Conservation (phyloP, 2,113 vertebrate genomes). For the Collichthys lucidus region DNA sequence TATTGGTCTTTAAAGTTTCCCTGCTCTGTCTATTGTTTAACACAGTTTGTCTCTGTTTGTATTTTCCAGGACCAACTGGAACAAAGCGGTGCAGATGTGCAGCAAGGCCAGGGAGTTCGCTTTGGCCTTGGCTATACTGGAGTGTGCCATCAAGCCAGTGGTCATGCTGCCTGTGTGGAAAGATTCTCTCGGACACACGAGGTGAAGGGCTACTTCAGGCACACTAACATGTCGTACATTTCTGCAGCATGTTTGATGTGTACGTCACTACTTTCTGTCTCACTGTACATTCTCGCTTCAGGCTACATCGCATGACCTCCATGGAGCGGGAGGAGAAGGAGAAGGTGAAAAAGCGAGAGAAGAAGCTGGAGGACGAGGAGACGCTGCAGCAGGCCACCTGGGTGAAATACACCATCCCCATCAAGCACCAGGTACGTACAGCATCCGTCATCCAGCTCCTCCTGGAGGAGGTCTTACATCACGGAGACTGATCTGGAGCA, state of each 20-base stretch:
- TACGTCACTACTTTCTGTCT: neutral
- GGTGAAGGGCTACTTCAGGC: slow-evolving; percentile 79
- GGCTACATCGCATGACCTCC: slow-evolving; percentile 94
- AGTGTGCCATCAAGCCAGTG: slow-evolving; percentile 98
- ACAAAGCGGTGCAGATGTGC: slow-evolving; percentile 99
- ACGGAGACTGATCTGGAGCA: neutral
- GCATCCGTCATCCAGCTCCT: neutral
- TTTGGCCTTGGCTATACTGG: slow-evolving; percentile 95
- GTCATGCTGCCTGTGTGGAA: slow-evolving; percentile 97
- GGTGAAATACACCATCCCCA: slow-evolving; percentile 97
- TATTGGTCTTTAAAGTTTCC: too few species aligned
- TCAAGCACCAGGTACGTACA: slow-evolving; percentile 92
- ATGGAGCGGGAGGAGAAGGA: slow-evolving; percentile 97
- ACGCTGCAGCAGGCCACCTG: slow-evolving; percentile 96
- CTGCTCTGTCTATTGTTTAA: neutral
- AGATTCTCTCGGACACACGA: slow-evolving; percentile 96
- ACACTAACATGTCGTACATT: neutral
- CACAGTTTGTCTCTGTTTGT: neutral
- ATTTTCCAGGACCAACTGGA: slow-evolving; percentile 93
- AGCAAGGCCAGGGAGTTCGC: slow-evolving; percentile 98
- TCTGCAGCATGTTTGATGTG: neutral
- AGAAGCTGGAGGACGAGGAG: slow-evolving; percentile 96
- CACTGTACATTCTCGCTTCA: slow-evolving; percentile 51
- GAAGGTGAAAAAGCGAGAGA: slow-evolving; percentile 95
- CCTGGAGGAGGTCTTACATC: neutral